A percentile compares a stretch with the other conserved stretches of the same genome.
These are phyloP conservation scores for Napeogenes inachia DNA, from an alignment of 2,888 invertebrate species.

Conservation along the genomic window DNA sequence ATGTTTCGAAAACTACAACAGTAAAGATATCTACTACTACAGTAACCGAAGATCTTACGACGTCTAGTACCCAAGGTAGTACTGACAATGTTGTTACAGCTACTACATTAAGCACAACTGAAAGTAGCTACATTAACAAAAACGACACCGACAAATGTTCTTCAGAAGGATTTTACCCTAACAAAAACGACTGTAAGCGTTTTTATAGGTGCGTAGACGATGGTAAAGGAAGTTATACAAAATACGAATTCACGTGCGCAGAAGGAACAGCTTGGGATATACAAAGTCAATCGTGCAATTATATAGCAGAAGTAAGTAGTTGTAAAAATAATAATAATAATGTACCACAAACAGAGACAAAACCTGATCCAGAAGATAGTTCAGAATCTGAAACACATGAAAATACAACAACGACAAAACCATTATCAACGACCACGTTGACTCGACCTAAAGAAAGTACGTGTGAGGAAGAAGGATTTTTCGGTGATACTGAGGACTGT, in stretches of 20 bases:
- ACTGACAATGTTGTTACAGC: conserved; percentile 8
- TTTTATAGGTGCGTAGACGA: conserved; percentile 84
- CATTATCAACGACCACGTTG: conserved; percentile 24
- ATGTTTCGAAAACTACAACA: conserved; percentile 10
- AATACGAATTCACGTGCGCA: conserved; percentile 80
- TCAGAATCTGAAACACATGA: conserved; percentile 15
- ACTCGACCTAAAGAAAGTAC: conserved; percentile 27
- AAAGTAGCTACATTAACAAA: conserved; percentile 1
- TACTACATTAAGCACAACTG: conserved; percentile 10
- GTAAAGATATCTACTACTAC: conserved; percentile 4
- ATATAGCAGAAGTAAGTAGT: conserved; percentile 41
- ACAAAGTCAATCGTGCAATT: conserved; percentile 75
- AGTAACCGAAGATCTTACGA: conserved; percentile 5
- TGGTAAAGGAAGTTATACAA: conserved; percentile 64
- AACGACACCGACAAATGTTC: conserved; percentile 22
- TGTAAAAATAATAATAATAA: conserved; percentile 19
- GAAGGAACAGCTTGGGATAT: conserved; percentile 84
- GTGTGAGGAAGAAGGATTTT: conserved; percentile 81
- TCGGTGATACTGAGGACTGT: conserved; percentile 82
- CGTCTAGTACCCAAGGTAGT: conserved; percentile 1
- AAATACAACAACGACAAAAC: conserved; percentile 22
- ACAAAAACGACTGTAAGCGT: conserved; percentile 82
- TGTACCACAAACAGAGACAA: conserved; percentile 12
- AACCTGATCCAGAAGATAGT: conserved; percentile 11
- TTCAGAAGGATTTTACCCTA: conserved; percentile 64